phyloP scores from a whole-genome alignment of 2,888 invertebrate genomes.

The Nesidiocoris tenuis region DNA sequence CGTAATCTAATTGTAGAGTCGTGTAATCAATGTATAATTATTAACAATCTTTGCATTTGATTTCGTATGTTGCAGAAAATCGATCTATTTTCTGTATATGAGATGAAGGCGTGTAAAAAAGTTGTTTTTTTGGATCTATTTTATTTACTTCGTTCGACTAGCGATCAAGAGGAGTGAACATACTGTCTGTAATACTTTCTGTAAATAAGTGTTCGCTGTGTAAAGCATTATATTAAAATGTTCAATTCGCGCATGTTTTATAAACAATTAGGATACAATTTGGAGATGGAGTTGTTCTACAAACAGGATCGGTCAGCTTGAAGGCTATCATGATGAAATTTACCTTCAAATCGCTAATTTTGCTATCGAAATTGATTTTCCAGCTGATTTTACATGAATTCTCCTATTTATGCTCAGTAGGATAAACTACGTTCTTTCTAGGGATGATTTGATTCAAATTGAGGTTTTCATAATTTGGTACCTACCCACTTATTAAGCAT shows the following conservation, averaged over 20 bases:
- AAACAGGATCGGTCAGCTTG: not conserved
- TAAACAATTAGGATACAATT: slow-evolving; percentile 16
- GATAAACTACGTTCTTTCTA: too few relatives aligned
- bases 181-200: slow-evolving; percentile 5
- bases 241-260: slow-evolving; percentile 29
- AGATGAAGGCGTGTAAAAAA: slow-evolving; percentile 16
- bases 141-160: slow-evolving; percentile 12
- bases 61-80: slow-evolving; percentile 15
- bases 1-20: too few relatives aligned
- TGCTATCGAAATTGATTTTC: too few relatives aligned
- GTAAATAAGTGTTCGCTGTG: slow-evolving; percentile 32
- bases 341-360: too few relatives aligned
- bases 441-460: too few relatives aligned
- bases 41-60: too few relatives aligned
- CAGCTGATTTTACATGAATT: too few relatives aligned
- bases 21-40: too few relatives aligned
- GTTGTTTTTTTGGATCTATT: slow-evolving; percentile 14
- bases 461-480: too few relatives aligned
- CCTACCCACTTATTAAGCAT: too few relatives aligned
- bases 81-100: slow-evolving; percentile 24
- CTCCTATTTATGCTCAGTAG: too few relatives aligned
- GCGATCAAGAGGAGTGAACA: slow-evolving; percentile 5
- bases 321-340: not conserved
- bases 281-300: slow-evolving; percentile 15
- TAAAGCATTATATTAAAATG: slow-evolving; percentile 15